phyloP scores from a whole-genome alignment of 37 sponge, comb jelly and placozoan genomes.

The Beroe forskalii region DNA sequence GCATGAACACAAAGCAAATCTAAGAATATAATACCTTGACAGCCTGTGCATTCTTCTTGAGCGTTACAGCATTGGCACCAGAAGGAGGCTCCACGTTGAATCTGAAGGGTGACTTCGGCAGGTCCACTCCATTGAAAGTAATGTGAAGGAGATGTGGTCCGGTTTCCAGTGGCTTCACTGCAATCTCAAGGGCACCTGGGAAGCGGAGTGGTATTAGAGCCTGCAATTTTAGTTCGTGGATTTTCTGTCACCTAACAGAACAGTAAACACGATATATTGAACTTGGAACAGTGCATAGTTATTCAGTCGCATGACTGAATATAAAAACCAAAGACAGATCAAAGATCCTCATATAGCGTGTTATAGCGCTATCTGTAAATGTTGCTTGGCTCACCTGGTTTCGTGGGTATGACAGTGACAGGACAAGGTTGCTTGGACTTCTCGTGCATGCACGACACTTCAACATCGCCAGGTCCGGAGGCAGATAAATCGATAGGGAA shows the following conservation, averaged over 20 bases:
- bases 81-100: conserved; percentile 49
- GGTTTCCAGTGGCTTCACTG: conserved; percentile 56
- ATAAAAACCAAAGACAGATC: too few relatives aligned
- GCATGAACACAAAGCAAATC: too few relatives aligned
- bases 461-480: conserved; percentile 50
- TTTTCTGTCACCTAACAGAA: neutral
- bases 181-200: conserved; percentile 45
- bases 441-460: conserved; percentile 63
- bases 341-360: too few relatives aligned
- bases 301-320: neutral
- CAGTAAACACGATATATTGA: neutral
- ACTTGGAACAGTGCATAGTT: neutral
- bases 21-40: conserved; percentile 47
- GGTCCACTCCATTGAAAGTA: conserved; percentile 62
- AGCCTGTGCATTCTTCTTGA: conserved; percentile 57
- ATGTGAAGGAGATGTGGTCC: conserved; percentile 63
- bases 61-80: conserved; percentile 56
- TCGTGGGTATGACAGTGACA: conserved; percentile 55
- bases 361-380: too few relatives aligned
- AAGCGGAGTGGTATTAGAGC: too few relatives aligned
- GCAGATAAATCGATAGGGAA: conserved; percentile 55
- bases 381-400: conserved; percentile 13
- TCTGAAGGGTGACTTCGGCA: conserved; percentile 63
- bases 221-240: neutral
- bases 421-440: conserved; percentile 39